Percentiles rank a stretch among this genome's conserved stretches.
Conservation (phyloP, 2,797 vertebrate species). For the Eutrigla gurnardus region DNA sequence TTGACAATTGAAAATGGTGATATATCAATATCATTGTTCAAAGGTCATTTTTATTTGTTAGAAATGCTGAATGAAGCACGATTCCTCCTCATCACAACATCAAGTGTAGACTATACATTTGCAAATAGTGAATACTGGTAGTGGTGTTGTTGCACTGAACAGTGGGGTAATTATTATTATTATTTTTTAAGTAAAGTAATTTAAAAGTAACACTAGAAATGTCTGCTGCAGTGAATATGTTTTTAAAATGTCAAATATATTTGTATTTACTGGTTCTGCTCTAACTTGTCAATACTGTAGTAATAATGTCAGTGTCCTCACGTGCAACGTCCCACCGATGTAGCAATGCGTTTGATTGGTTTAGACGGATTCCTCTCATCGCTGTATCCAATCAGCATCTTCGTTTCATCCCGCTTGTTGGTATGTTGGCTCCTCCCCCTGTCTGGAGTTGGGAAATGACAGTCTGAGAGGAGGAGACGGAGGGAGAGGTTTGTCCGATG, state of each 20-base stretch:
- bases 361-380: conserved; percentile 19
- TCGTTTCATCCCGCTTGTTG: conserved; percentile 11
- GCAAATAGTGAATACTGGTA: neutral
- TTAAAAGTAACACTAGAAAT: no score
- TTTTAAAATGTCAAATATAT: no score
- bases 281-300: neutral
- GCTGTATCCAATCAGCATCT: conserved; percentile 53
- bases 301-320: conserved; percentile 8
- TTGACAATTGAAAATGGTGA: no score
- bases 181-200: no score
- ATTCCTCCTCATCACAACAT: neutral
- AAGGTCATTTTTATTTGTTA: no score
- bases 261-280: neutral
- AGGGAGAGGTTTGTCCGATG: conserved; percentile 10
- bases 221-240: no score
- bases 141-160: neutral
- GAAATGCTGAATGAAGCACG: neutral
- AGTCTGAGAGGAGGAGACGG: conserved; percentile 42
- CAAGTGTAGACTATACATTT: neutral
- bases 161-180: neutral
- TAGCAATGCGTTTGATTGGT: conserved; percentile 58
- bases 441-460: conserved; percentile 62
- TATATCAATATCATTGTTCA: no score
- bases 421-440: conserved; percentile 49
- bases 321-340: conserved; percentile 1